Base-by-base conservation (phyloP, 92 coral and sea anemone species). In the Phenganax subtilis region DNA sequence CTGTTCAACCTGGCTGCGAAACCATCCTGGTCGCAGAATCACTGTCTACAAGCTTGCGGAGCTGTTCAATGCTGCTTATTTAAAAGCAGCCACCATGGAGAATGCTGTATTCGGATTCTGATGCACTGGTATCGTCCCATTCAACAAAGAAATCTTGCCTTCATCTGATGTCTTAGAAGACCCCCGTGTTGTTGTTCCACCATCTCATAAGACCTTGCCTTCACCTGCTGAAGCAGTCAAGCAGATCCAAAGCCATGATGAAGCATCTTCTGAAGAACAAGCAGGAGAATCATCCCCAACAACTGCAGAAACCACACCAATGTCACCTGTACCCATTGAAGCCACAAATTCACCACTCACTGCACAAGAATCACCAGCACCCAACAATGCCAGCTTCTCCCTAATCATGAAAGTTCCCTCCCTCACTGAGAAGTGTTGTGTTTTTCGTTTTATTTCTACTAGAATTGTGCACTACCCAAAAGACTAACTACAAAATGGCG, bases 41-140 rank as follows among this genome's bases (percentile, higher is more conserved):
- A 57, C 71, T n/a, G 81, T 77, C 6, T 71, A 77, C 81, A 77
- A 58, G 29, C 71, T 77, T 6, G 71, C 55, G 0, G 71, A 77
- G 20, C 70, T 77, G 15, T 77, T 77, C 55, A 77, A 77, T 37
- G 20, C 81, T 57, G 81, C 81, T 7, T 77, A 57, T 25, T 51
- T 77, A 30, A 77, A 77, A 37, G 70, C 81, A 57, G 81, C 81
- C 68, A 77, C 81, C 53, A 77, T 77, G 31, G 69, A 77, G 70
- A 77, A 77, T 60, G 55, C 81, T 61, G 55, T 77, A 9, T 57
- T 71, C 10, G 81, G 81, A 10, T 77, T 77, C 55, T 0, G 56
- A 51, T 77, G 81, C 81, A 9, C 69, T 77, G 81, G 81, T 7
- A 77, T 77, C 37, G 81, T 77, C 2, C 81, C 81, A 77, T 60